phyloP scores from a whole-genome alignment of 2,888 invertebrate genomes.

The Apeira syringaria region DNA sequence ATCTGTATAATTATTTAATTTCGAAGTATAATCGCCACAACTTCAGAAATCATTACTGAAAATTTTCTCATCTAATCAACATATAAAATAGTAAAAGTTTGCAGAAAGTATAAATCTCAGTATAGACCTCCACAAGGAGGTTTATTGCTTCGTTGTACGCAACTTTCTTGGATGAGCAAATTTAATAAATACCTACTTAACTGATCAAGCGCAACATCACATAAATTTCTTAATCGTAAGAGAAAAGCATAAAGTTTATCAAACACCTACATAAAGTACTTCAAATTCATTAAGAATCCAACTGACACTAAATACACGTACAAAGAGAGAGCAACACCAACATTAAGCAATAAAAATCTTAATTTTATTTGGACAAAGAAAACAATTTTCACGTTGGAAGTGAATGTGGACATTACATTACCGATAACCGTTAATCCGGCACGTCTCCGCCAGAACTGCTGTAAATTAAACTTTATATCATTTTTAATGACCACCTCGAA shows the following conservation, averaged over 20 bases:
- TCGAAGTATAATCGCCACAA: too few species aligned
- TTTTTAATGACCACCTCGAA: constrained; percentile 78
- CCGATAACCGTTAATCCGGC: constrained; percentile 76
- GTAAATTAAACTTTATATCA: constrained; percentile 83
- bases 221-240: constrained; percentile 33
- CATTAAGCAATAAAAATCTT: constrained; percentile 55
- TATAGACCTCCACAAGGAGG: too few species aligned
- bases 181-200: constrained; percentile 14
- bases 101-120: too few species aligned
- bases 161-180: not conserved
- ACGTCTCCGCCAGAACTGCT: constrained; percentile 51
- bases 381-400: constrained; percentile 62
- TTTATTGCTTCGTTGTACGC: too few species aligned
- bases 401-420: constrained; percentile 69
- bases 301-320: constrained; percentile 32
- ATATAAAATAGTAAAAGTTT: too few species aligned
- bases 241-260: constrained; percentile 30
- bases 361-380: constrained; percentile 63
- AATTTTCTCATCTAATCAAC: too few species aligned
- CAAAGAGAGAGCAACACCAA: constrained; percentile 34
- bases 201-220: constrained; percentile 24
- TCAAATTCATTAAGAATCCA: constrained; percentile 28
- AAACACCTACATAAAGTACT: constrained; percentile 28
- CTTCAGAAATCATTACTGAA: too few species aligned
- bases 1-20: too few species aligned